These are phyloP conservation scores for Nomada hirtipes DNA, from an alignment of 2,888 invertebrate genomes.

Conservation along the genomic window DNA sequence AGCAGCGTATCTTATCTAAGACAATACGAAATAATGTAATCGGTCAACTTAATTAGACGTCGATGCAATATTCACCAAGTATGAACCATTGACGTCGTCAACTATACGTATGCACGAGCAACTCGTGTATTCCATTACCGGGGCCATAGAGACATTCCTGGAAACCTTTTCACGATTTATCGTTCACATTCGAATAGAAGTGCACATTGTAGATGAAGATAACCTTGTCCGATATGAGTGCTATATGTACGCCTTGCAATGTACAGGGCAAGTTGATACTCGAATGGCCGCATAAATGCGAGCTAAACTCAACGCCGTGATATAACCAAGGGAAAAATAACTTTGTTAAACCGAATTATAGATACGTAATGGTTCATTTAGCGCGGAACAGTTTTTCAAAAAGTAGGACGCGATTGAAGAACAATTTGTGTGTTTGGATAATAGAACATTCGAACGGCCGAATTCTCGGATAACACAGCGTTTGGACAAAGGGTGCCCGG, in stretches of 20 bases:
- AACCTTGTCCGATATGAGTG: slow-evolving; percentile 48
- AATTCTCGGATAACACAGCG: too few species aligned
- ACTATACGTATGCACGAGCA: neutral
- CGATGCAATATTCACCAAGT: neutral
- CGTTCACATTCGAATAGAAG: slow-evolving; percentile 38
- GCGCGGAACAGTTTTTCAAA: neutral
- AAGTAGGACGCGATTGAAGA: too few species aligned
- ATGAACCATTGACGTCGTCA: slow-evolving; percentile 3
- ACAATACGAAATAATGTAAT: neutral
- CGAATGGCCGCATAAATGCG: slow-evolving; percentile 11
- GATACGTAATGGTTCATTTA: neutral
- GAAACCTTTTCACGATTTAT: slow-evolving; percentile 63
- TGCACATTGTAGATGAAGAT: slow-evolving; percentile 49
- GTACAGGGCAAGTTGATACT: slow-evolving; percentile 26
- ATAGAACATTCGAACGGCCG: too few species aligned
- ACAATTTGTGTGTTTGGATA: too few species aligned
- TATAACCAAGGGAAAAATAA: neutral
- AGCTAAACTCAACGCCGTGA: neutral
- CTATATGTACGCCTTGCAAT: slow-evolving; percentile 33
- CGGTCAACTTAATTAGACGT: neutral
- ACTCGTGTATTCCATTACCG: slow-evolving; percentile 52
- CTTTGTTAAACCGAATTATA: neutral
- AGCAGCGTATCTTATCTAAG: neutral
- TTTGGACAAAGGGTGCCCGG: too few species aligned
- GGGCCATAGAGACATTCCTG: slow-evolving; percentile 56